Base-by-base conservation (phyloP, 2,888 invertebrate species). In the Pandemis corylana region DNA sequence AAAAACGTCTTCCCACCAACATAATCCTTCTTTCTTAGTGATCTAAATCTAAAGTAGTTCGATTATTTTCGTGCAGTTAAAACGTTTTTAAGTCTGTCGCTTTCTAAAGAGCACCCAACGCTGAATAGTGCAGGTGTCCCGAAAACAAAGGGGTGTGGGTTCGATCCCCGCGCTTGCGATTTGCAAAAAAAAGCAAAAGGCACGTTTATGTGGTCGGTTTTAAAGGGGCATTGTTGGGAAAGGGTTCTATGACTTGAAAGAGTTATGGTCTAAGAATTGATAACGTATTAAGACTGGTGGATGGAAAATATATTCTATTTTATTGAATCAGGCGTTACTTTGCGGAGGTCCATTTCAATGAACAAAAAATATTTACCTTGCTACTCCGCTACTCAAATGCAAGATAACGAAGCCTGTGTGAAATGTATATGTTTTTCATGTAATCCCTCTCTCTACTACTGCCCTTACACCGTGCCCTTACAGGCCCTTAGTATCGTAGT, bases 101-200 rank as follows among this genome's bases (percentile, higher is more conserved):
- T 79, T 80, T 76, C 79, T 86, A 87, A 91, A 92, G 89, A 88
- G 92, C 93, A 92, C 93, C 93, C 91, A 91, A 84, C 81, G 87
- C 86, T 89, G 85, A 85, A 91, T 88, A 83, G 87, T 87, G 93
- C 93, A 94, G 93, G 94, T 94, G 94, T 93, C 85, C 86, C 80
- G 77, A 80, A 82, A 89, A 93, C 93, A 93, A 93, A 90, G 89
- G 92, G 85, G 87, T 84, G 87, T 83, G 84, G 88, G 85, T 92
- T 93, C 89, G 89, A 91, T 88, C 88, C 89, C 89, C 83, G 86
- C 80, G 81, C 85, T 80, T 87, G 85, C 86, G 87, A 91, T 92
- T 90, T 90, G 85, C 83, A 79, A 79, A 87, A 85, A 36, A 87
- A 84, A 83, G 77, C 70, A 78, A 76, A 77, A 78, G 78, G 77